Conservation (phyloP, 2,888 invertebrate genomes). For the Automeris io region DNA sequence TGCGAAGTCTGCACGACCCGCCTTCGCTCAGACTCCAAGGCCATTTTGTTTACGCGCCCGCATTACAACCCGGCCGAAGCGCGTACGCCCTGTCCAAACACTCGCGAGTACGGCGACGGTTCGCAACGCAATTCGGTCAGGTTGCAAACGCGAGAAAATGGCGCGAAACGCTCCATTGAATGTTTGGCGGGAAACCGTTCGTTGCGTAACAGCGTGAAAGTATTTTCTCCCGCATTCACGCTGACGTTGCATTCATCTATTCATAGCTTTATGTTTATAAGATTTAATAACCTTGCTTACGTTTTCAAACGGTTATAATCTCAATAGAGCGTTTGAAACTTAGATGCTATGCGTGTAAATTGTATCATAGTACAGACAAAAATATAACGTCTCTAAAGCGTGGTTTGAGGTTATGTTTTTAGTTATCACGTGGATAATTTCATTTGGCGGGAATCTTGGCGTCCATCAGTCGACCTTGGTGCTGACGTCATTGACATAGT, state of each 20-base stretch:
- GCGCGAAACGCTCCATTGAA: conserved; percentile 70
- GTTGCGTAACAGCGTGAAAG: conserved; percentile 59
- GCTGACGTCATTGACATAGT: conserved; percentile 71
- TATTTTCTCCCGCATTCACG: conserved; percentile 33
- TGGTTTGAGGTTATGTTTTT: conserved; percentile 22
- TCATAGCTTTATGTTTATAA: no score
- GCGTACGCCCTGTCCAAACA: conserved; percentile 24
- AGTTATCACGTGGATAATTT: conserved; percentile 35
- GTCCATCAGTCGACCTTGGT: conserved; percentile 64
- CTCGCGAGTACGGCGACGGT: conserved; percentile 22
- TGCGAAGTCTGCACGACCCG: conserved; percentile 38
- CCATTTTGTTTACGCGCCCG: conserved; percentile 67
- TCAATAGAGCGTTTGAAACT: no score
- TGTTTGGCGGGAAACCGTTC: conserved; percentile 61
- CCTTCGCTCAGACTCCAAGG: conserved; percentile 59
- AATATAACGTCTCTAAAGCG: conserved; percentile 1
- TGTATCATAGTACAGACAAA: no score
- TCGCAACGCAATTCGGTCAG: conserved; percentile 39
- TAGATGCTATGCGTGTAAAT: no score
- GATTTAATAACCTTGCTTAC: no score
- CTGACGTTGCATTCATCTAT: conserved; percentile 6
- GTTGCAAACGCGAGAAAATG: conserved; percentile 45
- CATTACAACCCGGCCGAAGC: conserved; percentile 44
- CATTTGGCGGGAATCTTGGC: conserved; percentile 64
- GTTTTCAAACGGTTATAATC: no score